Evolutionary conservation across 1,140 invertebrate genomes (phyloP), one percentile per base, ranked within the genome.

Genomic region (Pantala flavescens): DNA sequence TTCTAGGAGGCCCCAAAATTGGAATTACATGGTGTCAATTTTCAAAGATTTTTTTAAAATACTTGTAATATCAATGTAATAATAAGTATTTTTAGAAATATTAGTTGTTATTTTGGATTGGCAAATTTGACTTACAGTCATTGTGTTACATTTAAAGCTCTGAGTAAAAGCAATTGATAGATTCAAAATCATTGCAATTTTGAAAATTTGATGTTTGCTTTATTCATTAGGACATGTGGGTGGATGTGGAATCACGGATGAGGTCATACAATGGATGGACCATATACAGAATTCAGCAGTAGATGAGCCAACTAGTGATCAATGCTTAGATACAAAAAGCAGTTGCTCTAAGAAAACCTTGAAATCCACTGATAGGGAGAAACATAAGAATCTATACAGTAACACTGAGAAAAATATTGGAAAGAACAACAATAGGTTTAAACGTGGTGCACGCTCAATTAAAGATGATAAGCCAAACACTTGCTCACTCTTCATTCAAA

Each of bases 401-500:
- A 21, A 5, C 5, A 7, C 49, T 1, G 49, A 63, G 14, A 21
- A 63, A 63, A 12, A 12, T 7, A 16, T 7, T 7, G 28, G 43
- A 72, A 9, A 71, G 43, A 3, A 71, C 70, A 43, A 14, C 42
- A 72, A 75, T 7, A 71, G 84, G 77, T 80, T 79, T 77, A 85
- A 84, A 80, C 82, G 85, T 82, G 87, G 82, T 78, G 86, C 85
- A 49, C 84, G 85, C 76, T 21, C 49, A 3, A 84, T 86, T 72
- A 89, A 87, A 76, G 89, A 90, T 78, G 89, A 90, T 79, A 90
- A 90, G 80, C 89, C 87, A 76, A 94, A 93, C 81, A 94, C 92
- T 28, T 98, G 96, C 83, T 96, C 94, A 42, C 88, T 99, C 19
- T 98, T 95, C 82, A 96, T 99, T 82, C 95, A 98, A 84, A 98